These are phyloP conservation scores for Cyclopterus lumpus DNA, from an alignment of 2,797 vertebrate genomes.

Conservation along the genomic window DNA sequence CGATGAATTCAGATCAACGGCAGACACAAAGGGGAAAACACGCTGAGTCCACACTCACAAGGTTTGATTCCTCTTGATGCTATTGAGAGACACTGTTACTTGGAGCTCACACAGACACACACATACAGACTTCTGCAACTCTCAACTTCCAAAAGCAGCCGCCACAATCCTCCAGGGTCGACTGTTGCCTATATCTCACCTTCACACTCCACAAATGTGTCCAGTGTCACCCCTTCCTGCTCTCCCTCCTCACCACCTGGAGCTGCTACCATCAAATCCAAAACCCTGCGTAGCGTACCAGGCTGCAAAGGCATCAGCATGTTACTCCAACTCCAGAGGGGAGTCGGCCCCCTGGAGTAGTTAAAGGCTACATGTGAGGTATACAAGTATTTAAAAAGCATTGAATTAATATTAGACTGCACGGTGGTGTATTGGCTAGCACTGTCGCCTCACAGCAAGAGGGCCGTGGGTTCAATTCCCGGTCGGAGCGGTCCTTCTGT, in stretches of 20 bases:
- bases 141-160: slow-evolving; percentile 27
- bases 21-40: slow-evolving; percentile 47
- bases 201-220: slow-evolving; percentile 32
- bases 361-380: neutral
- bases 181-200: slow-evolving; percentile 33
- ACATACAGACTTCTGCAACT: slow-evolving; percentile 3
- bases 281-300: slow-evolving; percentile 15
- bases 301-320: slow-evolving; percentile 12
- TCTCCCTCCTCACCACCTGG: slow-evolving; percentile 22
- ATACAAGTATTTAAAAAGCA: neutral
- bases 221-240: slow-evolving; percentile 13
- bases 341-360: neutral
- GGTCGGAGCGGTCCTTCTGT: no score
- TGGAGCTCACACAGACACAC: neutral
- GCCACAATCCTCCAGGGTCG: slow-evolving; percentile 7
- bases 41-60: slow-evolving; percentile 52
- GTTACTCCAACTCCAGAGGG: slow-evolving; percentile 4
- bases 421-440: no score
- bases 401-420: no score
- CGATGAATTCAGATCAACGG: slow-evolving; percentile 60
- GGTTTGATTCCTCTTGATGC: slow-evolving; percentile 46
- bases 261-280: slow-evolving; percentile 27
- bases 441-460: no score
- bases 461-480: no score
- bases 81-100: slow-evolving; percentile 43